Conservation (phyloP, 2,888 invertebrate genomes). For the Protodeltote pygarga region DNA sequence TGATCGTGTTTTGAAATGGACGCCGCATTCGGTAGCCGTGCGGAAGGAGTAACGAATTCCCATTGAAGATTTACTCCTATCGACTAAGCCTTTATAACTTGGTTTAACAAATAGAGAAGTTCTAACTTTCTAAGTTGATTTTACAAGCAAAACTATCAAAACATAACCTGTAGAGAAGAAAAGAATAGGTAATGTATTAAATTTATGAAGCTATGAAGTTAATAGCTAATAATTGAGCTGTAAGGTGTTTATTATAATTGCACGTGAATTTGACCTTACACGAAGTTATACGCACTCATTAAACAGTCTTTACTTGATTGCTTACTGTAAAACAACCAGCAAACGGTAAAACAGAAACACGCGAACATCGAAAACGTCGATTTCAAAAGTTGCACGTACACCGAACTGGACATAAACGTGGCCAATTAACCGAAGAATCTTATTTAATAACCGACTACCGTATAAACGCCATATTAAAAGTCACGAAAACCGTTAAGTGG, state of each 20-base stretch:
- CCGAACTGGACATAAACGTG: constrained; percentile 69
- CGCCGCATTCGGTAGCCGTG: constrained; percentile 79
- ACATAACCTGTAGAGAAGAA: too few species aligned
- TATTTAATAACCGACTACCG: constrained; percentile 81
- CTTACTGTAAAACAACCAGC: constrained; percentile 61
- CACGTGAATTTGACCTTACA: constrained; percentile 38
- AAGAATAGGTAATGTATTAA: neutral
- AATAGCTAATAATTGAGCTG: constrained; percentile 27
- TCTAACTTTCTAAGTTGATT: too few species aligned
- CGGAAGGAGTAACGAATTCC: constrained; percentile 73
- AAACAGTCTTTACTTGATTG: constrained; percentile 58
- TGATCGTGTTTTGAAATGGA: constrained; percentile 81
- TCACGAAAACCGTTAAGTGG: constrained; percentile 78
- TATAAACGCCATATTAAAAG: constrained; percentile 79
- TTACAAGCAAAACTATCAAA: too few species aligned
- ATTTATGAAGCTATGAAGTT: constrained; percentile 4
- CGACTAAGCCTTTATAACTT: constrained; percentile 29
- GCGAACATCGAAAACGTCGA: constrained; percentile 65
- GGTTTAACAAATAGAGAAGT: constrained; percentile 15
- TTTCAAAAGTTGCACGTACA: constrained; percentile 64
- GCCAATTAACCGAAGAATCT: constrained; percentile 77
- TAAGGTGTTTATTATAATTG: constrained; percentile 39
- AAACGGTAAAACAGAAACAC: constrained; percentile 63
- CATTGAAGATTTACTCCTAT: constrained; percentile 67
- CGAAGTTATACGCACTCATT: constrained; percentile 51